Evolutionary conservation across 2,797 vertebrate genomes (phyloP).

Genomic region (Ispidina picta): DNA sequence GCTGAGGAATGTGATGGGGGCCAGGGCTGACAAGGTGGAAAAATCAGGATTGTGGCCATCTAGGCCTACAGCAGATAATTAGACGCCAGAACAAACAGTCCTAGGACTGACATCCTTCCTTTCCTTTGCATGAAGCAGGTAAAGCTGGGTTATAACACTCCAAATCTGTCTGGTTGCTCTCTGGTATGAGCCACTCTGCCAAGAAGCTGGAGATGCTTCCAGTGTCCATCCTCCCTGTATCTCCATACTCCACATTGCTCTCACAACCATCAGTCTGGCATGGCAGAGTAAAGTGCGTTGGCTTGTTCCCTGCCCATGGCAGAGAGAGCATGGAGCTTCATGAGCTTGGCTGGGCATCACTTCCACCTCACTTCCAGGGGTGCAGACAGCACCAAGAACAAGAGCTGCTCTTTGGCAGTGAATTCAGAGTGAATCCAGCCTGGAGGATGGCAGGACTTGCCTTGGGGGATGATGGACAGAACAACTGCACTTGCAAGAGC

Average conservation of each 20-base stretch:
- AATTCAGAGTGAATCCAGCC: neutral
- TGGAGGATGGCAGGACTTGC: neutral
- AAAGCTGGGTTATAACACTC: neutral
- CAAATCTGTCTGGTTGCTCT: neutral
- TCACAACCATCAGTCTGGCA: too few relatives aligned
- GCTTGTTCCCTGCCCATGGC: too few relatives aligned
- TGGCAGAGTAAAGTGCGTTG: too few relatives aligned
- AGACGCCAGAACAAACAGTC: neutral
- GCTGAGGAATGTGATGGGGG: rapidly evolving
- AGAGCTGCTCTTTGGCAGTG: neutral
- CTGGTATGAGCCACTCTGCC: rapidly evolving
- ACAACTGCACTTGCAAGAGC: rapidly evolving
- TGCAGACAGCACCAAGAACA: too few relatives aligned
- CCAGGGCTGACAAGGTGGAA: neutral
- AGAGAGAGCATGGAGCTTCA: too few relatives aligned
- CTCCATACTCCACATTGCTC: neutral
- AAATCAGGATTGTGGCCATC: neutral
- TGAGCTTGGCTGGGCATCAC: too few relatives aligned
- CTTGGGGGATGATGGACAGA: neutral
- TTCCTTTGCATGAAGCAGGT: rapidly evolving
- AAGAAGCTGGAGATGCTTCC: neutral
- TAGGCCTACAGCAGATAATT: neutral
- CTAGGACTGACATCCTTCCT: neutral
- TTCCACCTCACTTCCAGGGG: too few relatives aligned
- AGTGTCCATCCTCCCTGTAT: rapidly evolving